phyloP scores from a whole-genome alignment of 1,140 invertebrate genomes.

The Odontomachus brunneus region DNA sequence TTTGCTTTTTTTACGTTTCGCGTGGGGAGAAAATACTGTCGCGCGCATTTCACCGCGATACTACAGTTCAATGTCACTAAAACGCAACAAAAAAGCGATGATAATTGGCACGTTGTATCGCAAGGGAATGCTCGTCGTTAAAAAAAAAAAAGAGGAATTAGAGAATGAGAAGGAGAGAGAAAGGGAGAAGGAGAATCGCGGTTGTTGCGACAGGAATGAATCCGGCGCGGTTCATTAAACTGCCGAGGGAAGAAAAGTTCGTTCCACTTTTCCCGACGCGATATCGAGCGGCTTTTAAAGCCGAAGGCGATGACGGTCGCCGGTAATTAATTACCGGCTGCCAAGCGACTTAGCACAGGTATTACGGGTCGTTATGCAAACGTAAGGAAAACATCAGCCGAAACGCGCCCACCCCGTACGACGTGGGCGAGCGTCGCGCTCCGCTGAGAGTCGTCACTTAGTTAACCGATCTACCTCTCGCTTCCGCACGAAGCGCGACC shows the following conservation, averaged over 20 bases:
- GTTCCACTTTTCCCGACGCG: constrained; percentile 37
- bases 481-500: background rate
- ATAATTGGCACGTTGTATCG: constrained; percentile 9
- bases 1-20: too few species aligned
- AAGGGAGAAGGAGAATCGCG: constrained; percentile 12
- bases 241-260: constrained; percentile 37
- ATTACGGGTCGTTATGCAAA: constrained; percentile 43
- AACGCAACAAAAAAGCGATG: constrained; percentile 3
- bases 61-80: constrained; percentile 8
- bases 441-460: constrained; percentile 4
- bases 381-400: constrained; percentile 16
- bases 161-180: background rate
- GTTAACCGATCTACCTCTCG: constrained; percentile 10
- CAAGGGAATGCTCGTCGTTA: constrained; percentile 7
- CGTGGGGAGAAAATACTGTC: background rate
- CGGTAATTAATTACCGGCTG: constrained; percentile 46
- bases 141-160: background rate
- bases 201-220: constrained; percentile 13
- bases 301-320: constrained; percentile 27
- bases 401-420: background rate
- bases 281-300: constrained; percentile 48
- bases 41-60: background rate
- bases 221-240: constrained; percentile 41
- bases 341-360: constrained; percentile 3
- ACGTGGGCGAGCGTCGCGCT: too few species aligned